Evolutionary conservation across 2,888 invertebrate genomes (phyloP).

Genomic region (Papilio protenor): DNA sequence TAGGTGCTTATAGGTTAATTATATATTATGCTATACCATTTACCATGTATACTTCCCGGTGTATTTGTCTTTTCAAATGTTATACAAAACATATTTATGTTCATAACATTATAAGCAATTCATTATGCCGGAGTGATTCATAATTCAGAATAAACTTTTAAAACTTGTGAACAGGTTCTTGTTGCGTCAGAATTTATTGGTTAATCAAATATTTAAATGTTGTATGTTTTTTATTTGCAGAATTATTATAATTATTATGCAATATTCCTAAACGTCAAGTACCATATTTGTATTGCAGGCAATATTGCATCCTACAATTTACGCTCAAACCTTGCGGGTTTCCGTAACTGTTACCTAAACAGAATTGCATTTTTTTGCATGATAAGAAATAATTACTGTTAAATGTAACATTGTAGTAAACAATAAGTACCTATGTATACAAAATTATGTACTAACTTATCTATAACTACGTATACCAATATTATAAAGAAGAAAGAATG

Average conservation of each 20-base stretch:
- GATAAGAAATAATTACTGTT: no score
- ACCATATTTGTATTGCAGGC: no score
- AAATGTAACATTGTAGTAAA: no score
- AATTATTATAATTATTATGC: neutral
- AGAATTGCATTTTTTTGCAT: no score
- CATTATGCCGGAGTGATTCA: conserved; percentile 33
- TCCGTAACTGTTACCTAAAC: no score
- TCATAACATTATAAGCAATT: conserved; percentile 26
- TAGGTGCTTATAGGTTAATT: neutral
- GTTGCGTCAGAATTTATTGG: conserved; percentile 24
- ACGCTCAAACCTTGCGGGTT: no score
- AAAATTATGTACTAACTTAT: no score
- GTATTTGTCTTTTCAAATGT: conserved; percentile 5
- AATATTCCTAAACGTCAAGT: no score
- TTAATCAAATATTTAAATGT: conserved; percentile 38
- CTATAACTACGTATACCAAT: no score
- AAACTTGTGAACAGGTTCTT: conserved; percentile 23
- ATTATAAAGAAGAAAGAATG: no score
- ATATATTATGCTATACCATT: neutral
- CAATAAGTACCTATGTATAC: no score
- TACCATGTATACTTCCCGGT: conserved; percentile 2
- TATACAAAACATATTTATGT: conserved; percentile 13
- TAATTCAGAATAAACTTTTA: conserved; percentile 28
- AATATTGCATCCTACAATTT: no score
- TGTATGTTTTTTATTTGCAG: conserved; percentile 14